Base-by-base conservation (phyloP, 2,113 vertebrate species). In the Bettongia penicillata region DNA sequence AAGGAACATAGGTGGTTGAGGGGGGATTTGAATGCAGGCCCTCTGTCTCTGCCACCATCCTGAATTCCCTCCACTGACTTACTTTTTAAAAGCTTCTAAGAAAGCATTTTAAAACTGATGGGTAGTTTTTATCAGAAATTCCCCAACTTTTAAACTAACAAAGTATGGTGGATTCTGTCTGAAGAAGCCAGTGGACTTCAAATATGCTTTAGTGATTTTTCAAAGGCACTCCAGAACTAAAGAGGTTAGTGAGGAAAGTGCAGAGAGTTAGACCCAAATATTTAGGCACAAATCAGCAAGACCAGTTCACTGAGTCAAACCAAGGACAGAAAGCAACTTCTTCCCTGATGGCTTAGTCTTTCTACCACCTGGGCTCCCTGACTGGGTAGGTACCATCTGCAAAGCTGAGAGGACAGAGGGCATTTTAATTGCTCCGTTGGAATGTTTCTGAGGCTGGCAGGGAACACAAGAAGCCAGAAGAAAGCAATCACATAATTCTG, bases 321-420 rank as follows among this genome's bases (percentile, higher is more conserved):
- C 4, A 23, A 95, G 31, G 91, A 90, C 94, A 94, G 89, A 77
- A 89, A 93, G 53, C 37, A 90, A 94, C 53, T 77, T 3, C 23
- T 24, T 84, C 90, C 51, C 31, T 91, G 90, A 92, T 68, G 90
- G 90, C 68, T 92, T 51, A 55, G 8, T 84, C 68, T 84, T 2
- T 3, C 90, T 95, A 49, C 93, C 91, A 89, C 93, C n/a, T n/a
- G 50, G 31, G 93, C 95, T 95, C 91, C 49, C 96, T 48, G 93
- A 57, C 95, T 68, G 93, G 93, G 95, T 92, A 92, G 31, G 25
- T 90, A 95, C 97, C 97, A 97, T 96, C 96, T 97, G 96, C 93
- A 93, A 96, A 89, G 52, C 57, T 95, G 26, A 94, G 93, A 84
- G 47, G 96, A 95, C 61, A 94, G 94, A 92, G 95, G 89, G 93